Evolutionary conservation across 1,140 invertebrate genomes (phyloP), one percentile per base, ranked within the genome.

Genomic region (Ptiloglossa arizonensis): DNA sequence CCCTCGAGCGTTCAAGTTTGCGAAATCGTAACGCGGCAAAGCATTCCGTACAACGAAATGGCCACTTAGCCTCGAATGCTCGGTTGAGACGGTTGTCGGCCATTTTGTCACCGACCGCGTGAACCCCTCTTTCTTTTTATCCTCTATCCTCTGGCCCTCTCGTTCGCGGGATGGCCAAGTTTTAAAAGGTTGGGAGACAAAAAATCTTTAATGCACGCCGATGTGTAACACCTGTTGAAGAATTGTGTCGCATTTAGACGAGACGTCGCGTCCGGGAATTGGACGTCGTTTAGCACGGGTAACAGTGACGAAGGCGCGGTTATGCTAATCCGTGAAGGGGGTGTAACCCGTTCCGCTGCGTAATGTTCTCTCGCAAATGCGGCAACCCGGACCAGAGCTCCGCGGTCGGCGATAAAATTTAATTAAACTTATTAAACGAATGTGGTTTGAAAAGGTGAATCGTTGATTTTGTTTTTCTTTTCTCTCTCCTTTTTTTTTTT

Each of bases 191-290:
- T 35, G 35, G 35, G 35, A 5, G 35, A 35, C 5, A 35, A 22
- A 67, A 32, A 35, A 50, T 11, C 17, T 41, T 56, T 44, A 57
- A 29, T 19, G 35, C n/a, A n/a, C n/a, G n/a, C 19, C 0, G 3
- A 22, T 59, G 0, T n/a, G 54, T 22, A 54, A 68, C 66, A 54
- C 50, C 50, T 68, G 66, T 68, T 72, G 41, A 72, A 19, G 44
- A 38, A 32, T 29, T 19, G 27, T 5, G 27, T 41, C 19, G 19
- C 29, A 5, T 72, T 72, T 29, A 13, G 29, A 0, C 56, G 17
- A 60, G 41, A 35, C 41, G 54, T n/a, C 8, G 22, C 6, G 3
- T 2, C 8, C 50, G 22, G n/a, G 38, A 68, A n/a, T n/a, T 27
- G 27, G 46, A 19, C 19, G 29, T 19, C 64, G 64, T 57, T 22